Conservation (phyloP, 1,140 invertebrate species). For the Ostrea denselamellosa region DNA sequence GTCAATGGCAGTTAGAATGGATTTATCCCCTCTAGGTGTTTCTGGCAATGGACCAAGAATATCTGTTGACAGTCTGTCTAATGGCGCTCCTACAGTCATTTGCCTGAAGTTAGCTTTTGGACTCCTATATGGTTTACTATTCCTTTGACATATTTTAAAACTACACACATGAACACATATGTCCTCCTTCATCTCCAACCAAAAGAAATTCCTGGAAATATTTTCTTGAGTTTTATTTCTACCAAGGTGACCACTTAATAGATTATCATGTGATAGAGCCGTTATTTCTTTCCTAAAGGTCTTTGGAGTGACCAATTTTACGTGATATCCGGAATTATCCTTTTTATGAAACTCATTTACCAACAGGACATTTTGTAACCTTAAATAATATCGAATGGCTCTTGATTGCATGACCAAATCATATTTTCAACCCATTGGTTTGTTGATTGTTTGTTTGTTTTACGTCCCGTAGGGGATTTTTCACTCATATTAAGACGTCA, state of each 20-base stretch:
- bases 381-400: not conserved
- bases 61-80: too few species aligned
- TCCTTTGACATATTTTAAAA: not conserved
- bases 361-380: too few species aligned
- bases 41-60: too few species aligned
- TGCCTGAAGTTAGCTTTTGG: too few species aligned
- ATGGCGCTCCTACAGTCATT: too few species aligned
- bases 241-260: not conserved
- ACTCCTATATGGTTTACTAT: not conserved
- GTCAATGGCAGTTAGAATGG: too few species aligned
- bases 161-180: not conserved
- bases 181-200: not conserved
- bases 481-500: too few species aligned
- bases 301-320: not conserved
- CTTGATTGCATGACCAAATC: constrained; percentile 43
- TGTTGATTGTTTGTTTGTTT: too few species aligned
- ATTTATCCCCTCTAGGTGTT: too few species aligned
- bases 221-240: too few species aligned
- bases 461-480: too few species aligned
- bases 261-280: not conserved
- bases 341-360: not conserved
- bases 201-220: not conserved
- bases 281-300: not conserved
- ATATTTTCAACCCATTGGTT: too few species aligned
- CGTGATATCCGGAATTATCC: not conserved